Percentiles rank a stretch among this genome's conserved stretches.
Evolutionary conservation across 2,797 vertebrate genomes (phyloP).

Genomic region (Acanthornis magna): DNA sequence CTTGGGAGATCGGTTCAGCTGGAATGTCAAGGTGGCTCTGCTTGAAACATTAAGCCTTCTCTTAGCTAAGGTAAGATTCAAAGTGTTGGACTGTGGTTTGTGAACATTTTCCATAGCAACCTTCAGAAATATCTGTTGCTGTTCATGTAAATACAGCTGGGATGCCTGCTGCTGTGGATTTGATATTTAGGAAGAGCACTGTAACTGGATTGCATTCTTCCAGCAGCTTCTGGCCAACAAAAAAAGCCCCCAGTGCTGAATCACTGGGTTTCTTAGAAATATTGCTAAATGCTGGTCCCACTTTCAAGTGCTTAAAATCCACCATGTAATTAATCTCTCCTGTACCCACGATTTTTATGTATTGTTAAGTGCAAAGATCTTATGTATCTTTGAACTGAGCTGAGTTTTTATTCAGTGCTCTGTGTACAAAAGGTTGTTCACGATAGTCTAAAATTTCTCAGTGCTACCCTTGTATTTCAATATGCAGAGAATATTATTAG

Average conservation of each 20-base stretch:
- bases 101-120: neutral
- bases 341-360: neutral
- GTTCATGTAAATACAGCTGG: neutral
- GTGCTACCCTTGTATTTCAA: neutral
- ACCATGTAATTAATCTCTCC: neutral
- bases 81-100: neutral
- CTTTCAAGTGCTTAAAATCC: neutral
- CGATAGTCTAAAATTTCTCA: neutral
- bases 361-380: neutral
- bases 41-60: conserved; percentile 94
- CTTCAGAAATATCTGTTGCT: neutral
- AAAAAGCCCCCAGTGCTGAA: neutral
- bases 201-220: neutral
- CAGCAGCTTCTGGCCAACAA: neutral
- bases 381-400: neutral
- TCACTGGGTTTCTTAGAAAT: neutral
- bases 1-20: conserved; percentile 94
- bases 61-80: conserved; percentile 86
- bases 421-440: neutral
- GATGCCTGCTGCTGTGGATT: neutral
- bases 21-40: conserved; percentile 93
- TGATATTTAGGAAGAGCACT: neutral
- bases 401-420: neutral
- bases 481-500: neutral
- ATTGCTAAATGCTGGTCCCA: neutral